Evolutionary conservation across 2,113 vertebrate species (phyloP).

Genomic region (Corynorhinus townsendii): DNA sequence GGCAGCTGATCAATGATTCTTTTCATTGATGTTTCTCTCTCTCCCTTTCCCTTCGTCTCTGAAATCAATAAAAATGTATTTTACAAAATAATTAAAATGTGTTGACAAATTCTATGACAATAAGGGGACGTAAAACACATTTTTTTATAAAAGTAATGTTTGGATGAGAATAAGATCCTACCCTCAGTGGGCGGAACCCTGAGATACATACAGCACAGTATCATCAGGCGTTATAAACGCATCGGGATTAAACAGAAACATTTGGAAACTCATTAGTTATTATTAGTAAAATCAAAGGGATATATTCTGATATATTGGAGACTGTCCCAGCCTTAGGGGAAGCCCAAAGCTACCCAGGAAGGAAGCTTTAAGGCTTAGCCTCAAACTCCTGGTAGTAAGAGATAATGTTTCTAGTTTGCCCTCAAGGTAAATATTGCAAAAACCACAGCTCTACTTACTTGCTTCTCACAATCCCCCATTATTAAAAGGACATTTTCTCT

Average conservation of each 20-base stretch:
- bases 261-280: conserved; percentile 62
- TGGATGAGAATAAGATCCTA: background rate
- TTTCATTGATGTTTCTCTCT: too few species aligned
- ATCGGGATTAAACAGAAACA: conserved; percentile 32
- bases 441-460: background rate
- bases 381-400: background rate
- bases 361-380: conserved; percentile 3
- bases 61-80: too few species aligned
- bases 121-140: background rate
- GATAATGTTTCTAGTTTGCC: background rate
- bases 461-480: background rate
- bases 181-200: background rate
- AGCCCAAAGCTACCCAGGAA: background rate
- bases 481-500: background rate
- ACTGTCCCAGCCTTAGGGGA: background rate
- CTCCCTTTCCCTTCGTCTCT: too few species aligned
- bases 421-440: conserved; percentile 34
- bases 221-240: conserved; percentile 26
- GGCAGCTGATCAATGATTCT: too few species aligned
- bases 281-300: conserved; percentile 56
- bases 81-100: conserved; percentile 28
- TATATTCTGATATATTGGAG: conserved; percentile 5
- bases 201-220: background rate
- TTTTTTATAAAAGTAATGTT: background rate
- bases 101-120: background rate